A percentile compares a stretch with the other conserved stretches of the same genome.
phyloP scores from a whole-genome alignment of 1,140 invertebrate species.

The Trigoniulus corallinus region DNA sequence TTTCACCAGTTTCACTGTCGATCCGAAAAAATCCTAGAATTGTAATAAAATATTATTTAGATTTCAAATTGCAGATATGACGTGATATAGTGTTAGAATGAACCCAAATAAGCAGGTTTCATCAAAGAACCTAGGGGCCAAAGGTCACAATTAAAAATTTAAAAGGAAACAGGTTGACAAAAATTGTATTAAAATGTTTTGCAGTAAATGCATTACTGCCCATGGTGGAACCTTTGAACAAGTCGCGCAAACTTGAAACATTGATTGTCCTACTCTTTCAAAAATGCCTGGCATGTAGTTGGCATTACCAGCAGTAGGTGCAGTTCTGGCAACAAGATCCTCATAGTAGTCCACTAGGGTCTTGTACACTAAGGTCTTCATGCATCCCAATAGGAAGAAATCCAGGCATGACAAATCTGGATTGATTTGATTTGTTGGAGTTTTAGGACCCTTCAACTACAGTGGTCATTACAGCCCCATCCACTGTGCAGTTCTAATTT shows the following conservation, averaged over 20 bases:
- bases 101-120: slow-evolving; percentile 4
- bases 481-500: too few species aligned
- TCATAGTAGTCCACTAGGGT: neutral
- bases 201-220: too few species aligned
- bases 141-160: too few species aligned
- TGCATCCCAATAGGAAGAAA: neutral
- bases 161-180: too few species aligned
- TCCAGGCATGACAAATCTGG: neutral
- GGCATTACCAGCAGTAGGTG: neutral
- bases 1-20: slow-evolving; percentile 15
- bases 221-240: too few species aligned
- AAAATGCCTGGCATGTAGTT: neutral
- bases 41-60: slow-evolving; percentile 1
- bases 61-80: neutral
- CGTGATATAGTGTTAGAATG: too few species aligned
- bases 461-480: too few species aligned
- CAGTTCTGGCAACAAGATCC: neutral
- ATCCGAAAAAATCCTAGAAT: slow-evolving; percentile 19
- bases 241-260: too few species aligned
- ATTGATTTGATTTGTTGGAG: too few species aligned
- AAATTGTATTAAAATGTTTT: too few species aligned
- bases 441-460: too few species aligned
- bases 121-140: too few species aligned
- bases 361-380: neutral
- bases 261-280: neutral